Base-by-base conservation (phyloP, 2,113 vertebrate species). In the Hemiscyllium ocellatum region DNA sequence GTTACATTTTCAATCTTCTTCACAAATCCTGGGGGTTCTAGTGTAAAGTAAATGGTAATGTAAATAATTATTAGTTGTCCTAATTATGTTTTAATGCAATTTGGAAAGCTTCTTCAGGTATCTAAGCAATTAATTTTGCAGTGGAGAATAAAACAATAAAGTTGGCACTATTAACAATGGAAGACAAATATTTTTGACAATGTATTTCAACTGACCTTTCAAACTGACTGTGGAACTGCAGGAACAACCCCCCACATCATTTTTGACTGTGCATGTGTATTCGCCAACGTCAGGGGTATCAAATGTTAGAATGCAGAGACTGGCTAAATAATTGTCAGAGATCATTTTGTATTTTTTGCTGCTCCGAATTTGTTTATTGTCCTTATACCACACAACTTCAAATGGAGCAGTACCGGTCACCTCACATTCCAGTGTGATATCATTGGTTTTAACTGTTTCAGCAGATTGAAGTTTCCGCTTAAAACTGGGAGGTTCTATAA, bases 391-490 rank as follows among this genome's bases (percentile, higher is more conserved):
- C 12, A 98, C 98, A 76, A 99, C 98, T 90, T 98, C 98, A 97
- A 99, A 99, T 4, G 99, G 99, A 96, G 97, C 97, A 0, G 99
- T 98, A 95, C 99, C 99, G 96, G 98, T 97, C 78, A 99, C 97
- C 95, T 98, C 98, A 0, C 98, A 98, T 96, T 99, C 98, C 96
- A 99, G 96, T 96, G 97, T 97, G 96, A 99, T 97, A 96, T 99
- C 99, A 52, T 98, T 98, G 94, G 98, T 99, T 97, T 99, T 99
- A 96, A 99, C 97, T 96, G 98, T 98, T 96, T 99, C 99, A 96
- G 97, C 98, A 89, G 98, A 96, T 96, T 99, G 98, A 97, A 99
- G 98, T 87, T 98, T 97, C 97, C 98, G 98, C 96, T 97, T 97
- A 98, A 99, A 99, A 96, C 97, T 97, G 83, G 99, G 99, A 4